These are phyloP conservation scores for Henricia sp. DNA, from an alignment of 53 echinoderm and acorn worm species.

Conservation along the genomic window DNA sequence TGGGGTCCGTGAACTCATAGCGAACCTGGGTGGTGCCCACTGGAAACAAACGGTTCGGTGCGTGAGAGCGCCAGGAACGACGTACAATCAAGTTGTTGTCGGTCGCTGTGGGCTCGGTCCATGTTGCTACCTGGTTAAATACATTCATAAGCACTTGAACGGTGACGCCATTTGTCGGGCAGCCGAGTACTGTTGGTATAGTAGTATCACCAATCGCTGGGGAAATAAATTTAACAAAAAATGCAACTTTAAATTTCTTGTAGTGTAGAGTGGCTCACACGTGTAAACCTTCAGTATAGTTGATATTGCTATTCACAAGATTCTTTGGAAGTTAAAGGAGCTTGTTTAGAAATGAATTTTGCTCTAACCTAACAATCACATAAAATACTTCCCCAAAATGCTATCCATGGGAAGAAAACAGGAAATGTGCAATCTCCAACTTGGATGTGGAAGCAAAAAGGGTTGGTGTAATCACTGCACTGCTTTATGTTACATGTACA, in stretches of 20 bases:
- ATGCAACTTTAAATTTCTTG: neutral
- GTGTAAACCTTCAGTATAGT: no score
- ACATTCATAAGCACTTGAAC: neutral
- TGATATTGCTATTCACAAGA: no score
- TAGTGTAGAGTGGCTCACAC: no score
- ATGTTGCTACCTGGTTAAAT: slow-evolving; percentile 9
- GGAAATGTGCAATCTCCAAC: no score
- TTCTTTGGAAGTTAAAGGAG: no score
- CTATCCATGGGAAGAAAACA: no score
- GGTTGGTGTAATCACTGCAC: no score
- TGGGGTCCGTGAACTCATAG: slow-evolving; percentile 31
- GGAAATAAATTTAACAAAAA: neutral
- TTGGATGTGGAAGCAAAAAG: no score
- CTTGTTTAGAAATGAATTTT: no score
- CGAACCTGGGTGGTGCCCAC: slow-evolving; percentile 55
- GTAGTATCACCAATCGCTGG: slow-evolving; percentile 9
- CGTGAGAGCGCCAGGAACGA: slow-evolving; percentile 39
- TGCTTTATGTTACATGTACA: no score
- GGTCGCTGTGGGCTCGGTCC: slow-evolving; percentile 72
- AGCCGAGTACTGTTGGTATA: slow-evolving; percentile 46
- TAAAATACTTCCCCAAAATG: no score
- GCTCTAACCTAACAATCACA: no score
- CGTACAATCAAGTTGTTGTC: slow-evolving; percentile 56
- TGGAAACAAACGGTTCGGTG: slow-evolving; percentile 22
- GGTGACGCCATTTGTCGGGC: neutral